These are phyloP conservation scores for Prolemur simus DNA, from an alignment of 2,113 vertebrate species.

Conservation along the genomic window DNA sequence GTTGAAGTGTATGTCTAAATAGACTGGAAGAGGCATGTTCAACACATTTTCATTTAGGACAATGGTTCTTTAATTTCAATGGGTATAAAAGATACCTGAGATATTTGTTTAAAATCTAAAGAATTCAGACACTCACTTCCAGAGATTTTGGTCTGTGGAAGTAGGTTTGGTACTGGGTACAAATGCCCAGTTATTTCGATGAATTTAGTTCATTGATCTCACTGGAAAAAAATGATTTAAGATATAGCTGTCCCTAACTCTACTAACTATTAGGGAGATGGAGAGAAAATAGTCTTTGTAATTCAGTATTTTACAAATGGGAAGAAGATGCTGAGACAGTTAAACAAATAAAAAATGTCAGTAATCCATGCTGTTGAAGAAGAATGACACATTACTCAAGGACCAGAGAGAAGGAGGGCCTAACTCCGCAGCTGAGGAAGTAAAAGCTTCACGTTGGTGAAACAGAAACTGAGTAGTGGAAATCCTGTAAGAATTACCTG, in stretches of 20 bases:
- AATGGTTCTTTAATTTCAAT: background rate
- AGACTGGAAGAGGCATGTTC: background rate
- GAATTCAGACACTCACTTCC: background rate
- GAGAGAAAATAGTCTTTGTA: background rate
- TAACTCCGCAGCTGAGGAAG: background rate
- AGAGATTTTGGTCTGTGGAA: background rate
- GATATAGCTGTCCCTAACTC: background rate
- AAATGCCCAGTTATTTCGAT: background rate
- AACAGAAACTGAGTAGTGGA: background rate
- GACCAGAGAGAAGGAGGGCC: background rate
- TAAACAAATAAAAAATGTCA: background rate
- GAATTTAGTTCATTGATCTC: background rate
- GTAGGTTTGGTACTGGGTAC: background rate
- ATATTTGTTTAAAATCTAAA: background rate
- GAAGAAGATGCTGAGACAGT: background rate
- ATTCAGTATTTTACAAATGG: background rate
- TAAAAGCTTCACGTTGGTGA: background rate
- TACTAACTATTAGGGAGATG: background rate
- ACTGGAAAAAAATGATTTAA: background rate
- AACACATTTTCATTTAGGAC: background rate
- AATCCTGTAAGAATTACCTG: background rate
- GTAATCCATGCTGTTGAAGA: background rate
- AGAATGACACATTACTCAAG: background rate
- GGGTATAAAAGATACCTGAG: background rate
- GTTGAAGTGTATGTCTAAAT: background rate